These are phyloP conservation scores for Mastomys natalensis DNA, from an alignment of 2,113 vertebrate species.

Conservation along the genomic window DNA sequence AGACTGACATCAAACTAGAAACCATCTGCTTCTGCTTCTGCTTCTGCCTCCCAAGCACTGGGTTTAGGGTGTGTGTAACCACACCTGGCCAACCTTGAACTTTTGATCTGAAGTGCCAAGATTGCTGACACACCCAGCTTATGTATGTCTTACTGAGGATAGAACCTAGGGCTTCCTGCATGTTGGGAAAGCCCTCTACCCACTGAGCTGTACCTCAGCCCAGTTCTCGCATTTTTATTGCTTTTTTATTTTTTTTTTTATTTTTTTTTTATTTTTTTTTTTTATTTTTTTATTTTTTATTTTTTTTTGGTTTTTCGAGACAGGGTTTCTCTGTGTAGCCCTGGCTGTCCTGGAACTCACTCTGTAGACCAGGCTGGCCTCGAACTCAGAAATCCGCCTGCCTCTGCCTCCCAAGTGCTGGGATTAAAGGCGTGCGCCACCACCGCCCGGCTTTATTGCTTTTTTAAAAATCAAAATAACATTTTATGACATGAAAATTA, in stretches of 20 bases:
- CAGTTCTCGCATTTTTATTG: not conserved
- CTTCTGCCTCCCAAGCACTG: not conserved
- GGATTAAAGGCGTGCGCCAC: too few species aligned
- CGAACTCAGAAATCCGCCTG: too few species aligned
- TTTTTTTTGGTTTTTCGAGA: too few species aligned
- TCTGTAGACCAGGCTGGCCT: too few species aligned
- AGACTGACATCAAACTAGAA: not conserved
- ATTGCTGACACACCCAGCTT: not conserved
- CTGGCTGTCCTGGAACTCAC: too few species aligned
- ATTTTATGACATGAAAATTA: constrained; percentile 26
- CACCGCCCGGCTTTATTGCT: too few species aligned
- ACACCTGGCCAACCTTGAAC: not conserved
- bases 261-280: too few species aligned
- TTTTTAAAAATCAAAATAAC: not conserved
- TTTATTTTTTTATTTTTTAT: too few species aligned
- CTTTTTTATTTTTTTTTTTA: too few species aligned
- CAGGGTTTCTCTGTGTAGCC: too few species aligned
- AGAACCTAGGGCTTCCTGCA: not conserved
- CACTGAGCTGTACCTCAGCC: not conserved
- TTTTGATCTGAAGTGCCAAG: not conserved
- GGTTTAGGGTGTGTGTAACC: not conserved
- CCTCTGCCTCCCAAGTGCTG: too few species aligned
- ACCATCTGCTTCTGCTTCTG: not conserved
- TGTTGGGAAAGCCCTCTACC: not conserved
- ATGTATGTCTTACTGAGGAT: not conserved